Percentiles rank a stretch among this genome's conserved stretches.
These are phyloP conservation scores for Spinibarbus caldwelli DNA, from an alignment of 2,797 vertebrate species.

Conservation along the genomic window DNA sequence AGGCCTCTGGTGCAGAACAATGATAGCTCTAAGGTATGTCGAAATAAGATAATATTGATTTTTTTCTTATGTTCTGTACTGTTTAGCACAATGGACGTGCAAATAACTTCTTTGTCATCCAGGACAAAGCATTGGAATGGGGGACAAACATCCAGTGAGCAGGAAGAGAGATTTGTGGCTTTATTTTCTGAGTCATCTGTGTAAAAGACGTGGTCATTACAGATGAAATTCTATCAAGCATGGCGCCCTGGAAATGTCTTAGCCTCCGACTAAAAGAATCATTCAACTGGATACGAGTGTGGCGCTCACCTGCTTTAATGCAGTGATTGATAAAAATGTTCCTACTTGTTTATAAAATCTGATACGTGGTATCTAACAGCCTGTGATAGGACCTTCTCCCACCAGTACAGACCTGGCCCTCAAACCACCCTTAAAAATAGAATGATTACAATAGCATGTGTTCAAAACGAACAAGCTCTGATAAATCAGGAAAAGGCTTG, in stretches of 20 bases:
- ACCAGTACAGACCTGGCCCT: conserved; percentile 36
- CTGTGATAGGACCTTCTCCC: conserved; percentile 58
- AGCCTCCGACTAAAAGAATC: conserved; percentile 67
- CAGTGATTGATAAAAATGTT: conserved; percentile 77
- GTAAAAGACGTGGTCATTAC: conserved; percentile 62
- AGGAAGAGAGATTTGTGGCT: background rate
- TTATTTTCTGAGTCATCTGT: conserved; percentile 60
- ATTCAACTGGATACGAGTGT: conserved; percentile 66
- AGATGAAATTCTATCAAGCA: conserved; percentile 69
- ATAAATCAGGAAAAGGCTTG: conserved; percentile 63
- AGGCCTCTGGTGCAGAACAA: conserved; percentile 22
- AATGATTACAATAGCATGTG: conserved; percentile 50
- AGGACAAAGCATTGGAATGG: background rate
- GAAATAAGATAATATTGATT: conserved; percentile 41
- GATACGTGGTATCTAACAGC: conserved; percentile 77
- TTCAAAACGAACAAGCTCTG: conserved; percentile 51
- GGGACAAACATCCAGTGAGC: background rate
- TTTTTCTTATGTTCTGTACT: conserved; percentile 29
- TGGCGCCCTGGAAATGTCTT: conserved; percentile 68
- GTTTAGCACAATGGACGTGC: conserved; percentile 11
- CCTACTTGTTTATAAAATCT: conserved; percentile 77
- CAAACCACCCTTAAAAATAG: conserved; percentile 46
- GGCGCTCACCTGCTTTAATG: conserved; percentile 65
- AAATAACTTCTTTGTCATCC: conserved; percentile 19
- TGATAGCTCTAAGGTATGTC: conserved; percentile 30